Evolutionary conservation across 2,113 vertebrate species (phyloP).

Genomic region (Euleptes europaea): DNA sequence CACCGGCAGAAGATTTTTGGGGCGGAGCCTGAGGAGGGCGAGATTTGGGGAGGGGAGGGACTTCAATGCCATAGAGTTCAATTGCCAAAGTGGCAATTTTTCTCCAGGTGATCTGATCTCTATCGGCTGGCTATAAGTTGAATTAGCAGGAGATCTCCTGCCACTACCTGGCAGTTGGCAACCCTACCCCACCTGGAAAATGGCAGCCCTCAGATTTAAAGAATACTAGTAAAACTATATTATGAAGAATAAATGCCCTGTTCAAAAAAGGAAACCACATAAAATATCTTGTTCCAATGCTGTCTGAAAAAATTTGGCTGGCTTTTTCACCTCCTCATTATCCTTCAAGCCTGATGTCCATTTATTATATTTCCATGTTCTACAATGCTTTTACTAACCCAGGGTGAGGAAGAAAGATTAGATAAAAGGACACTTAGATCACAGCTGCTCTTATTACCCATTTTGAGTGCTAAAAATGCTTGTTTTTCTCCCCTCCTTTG

Average conservation of each 20-base stretch:
- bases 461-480: not conserved
- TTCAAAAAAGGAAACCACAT: not conserved
- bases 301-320: not conserved
- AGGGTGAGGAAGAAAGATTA: slow-evolving; percentile 17
- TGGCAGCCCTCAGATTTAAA: not conserved
- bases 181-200: no score
- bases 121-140: no score
- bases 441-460: not conserved
- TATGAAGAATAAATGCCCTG: not conserved
- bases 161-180: no score
- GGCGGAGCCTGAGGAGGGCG: no score
- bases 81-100: no score
- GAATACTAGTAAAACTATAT: not conserved
- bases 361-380: slow-evolving; percentile 11
- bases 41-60: no score
- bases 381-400: not conserved
- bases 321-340: slow-evolving; percentile 21
- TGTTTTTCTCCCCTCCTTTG: not conserved
- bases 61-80: no score
- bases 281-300: not conserved
- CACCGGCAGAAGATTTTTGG: no score
- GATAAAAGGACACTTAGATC: not conserved
- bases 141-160: no score
- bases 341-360: not conserved
- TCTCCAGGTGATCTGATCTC: no score